phyloP scores from a whole-genome alignment of 2,113 vertebrate species.

The Murina feae region DNA sequence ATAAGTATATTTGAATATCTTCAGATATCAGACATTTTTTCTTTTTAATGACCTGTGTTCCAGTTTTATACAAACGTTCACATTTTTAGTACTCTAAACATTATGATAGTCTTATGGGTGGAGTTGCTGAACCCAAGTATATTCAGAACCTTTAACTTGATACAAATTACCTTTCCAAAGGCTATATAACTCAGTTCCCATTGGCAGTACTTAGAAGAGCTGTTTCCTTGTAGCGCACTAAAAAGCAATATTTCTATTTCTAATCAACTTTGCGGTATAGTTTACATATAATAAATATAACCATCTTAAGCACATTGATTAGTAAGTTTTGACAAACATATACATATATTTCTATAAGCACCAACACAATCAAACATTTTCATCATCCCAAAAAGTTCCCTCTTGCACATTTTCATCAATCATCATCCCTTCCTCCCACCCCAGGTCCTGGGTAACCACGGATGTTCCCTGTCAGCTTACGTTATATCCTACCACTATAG shows the following conservation, averaged over 20 bases:
- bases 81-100: background rate
- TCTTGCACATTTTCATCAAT: background rate
- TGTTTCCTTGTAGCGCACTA: background rate
- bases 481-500: background rate
- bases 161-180: background rate
- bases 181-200: background rate
- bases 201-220: background rate
- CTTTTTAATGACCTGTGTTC: background rate
- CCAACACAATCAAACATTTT: background rate
- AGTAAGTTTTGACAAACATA: background rate
- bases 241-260: conserved; percentile 13
- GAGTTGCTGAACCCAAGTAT: background rate
- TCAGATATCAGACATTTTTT: background rate
- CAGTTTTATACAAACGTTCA: background rate
- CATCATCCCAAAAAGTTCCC: background rate
- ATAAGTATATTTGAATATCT: background rate
- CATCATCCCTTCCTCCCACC: background rate
- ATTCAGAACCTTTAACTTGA: background rate
- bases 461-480: background rate
- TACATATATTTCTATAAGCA: background rate
- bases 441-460: background rate
- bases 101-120: background rate
- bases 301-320: background rate
- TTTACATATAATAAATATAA: background rate
- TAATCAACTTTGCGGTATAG: background rate